These are phyloP conservation scores for Gorsachius magnificus DNA, from an alignment of 2,797 vertebrate genomes.

Conservation along the genomic window DNA sequence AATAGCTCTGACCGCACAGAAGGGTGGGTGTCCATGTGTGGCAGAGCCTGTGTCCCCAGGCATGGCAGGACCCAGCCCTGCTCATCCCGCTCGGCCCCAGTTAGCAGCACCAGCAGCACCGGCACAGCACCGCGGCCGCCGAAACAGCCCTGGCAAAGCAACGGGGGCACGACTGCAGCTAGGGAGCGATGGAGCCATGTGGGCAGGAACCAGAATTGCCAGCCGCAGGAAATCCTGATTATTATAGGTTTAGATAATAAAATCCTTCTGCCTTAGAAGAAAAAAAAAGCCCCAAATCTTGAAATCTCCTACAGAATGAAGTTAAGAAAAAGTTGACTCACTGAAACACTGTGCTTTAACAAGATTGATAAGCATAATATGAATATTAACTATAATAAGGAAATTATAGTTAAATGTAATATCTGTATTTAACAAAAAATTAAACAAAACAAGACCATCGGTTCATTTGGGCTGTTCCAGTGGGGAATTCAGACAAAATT, in stretches of 20 bases:
- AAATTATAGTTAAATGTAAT: slow-evolving; percentile 42
- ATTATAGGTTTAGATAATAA: slow-evolving; percentile 1
- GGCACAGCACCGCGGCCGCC: accelerated
- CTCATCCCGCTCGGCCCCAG: not conserved
- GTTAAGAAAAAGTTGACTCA: not conserved
- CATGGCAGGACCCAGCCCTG: not conserved
- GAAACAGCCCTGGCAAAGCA: not conserved
- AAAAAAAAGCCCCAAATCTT: not conserved
- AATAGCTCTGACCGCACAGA: no score
- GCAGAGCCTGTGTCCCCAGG: no score
- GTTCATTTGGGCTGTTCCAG: slow-evolving; percentile 21
- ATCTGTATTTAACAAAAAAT: slow-evolving; percentile 35
- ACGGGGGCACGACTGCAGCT: not conserved
- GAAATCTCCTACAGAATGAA: not conserved
- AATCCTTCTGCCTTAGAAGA: not conserved
- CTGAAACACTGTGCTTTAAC: not conserved
- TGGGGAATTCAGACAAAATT: slow-evolving; percentile 46
- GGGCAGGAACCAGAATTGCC: not conserved
- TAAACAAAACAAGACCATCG: slow-evolving; percentile 40
- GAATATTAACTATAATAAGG: slow-evolving; percentile 37
- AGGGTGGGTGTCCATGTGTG: not conserved
- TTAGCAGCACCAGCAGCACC: not conserved
- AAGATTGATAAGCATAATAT: not conserved
- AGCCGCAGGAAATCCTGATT: not conserved
- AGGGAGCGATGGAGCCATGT: not conserved